Evolutionary conservation across 2,113 vertebrate species (phyloP).

Genomic region (Lucifuga dentata): DNA sequence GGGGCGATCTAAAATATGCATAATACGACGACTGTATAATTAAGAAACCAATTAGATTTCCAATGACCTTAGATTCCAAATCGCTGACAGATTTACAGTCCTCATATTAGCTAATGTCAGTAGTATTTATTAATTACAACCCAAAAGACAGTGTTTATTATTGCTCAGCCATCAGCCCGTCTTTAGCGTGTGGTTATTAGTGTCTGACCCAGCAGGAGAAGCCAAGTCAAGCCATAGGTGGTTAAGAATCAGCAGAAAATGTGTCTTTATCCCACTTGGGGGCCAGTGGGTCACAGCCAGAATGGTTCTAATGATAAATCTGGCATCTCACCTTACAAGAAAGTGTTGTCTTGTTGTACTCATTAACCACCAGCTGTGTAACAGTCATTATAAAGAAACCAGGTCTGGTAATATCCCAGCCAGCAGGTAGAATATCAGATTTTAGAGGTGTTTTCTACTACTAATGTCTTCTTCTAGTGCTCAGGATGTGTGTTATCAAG

Average conservation of each 20-base stretch:
- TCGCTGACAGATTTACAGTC: background rate
- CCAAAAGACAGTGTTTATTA: constrained; percentile 12
- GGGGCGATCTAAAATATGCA: no score
- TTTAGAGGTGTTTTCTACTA: no score
- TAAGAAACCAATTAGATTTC: background rate
- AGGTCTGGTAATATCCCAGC: constrained; percentile 3
- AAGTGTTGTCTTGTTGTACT: constrained; percentile 10
- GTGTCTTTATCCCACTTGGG: no score
- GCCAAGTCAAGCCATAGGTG: constrained; percentile 47
- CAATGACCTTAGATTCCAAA: background rate
- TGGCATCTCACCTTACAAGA: constrained; percentile 5
- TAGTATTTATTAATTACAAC: background rate
- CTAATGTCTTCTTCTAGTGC: no score
- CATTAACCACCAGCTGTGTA: constrained; percentile 15
- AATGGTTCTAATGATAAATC: constrained; percentile 25
- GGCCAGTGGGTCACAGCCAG: constrained; percentile 38
- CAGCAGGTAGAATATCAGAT: constrained; percentile 6
- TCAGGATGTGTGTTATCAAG: no score
- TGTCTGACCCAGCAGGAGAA: constrained; percentile 43
- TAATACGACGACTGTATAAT: no score
- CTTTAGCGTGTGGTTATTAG: constrained; percentile 26
- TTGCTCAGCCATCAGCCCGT: constrained; percentile 29
- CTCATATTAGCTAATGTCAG: no score
- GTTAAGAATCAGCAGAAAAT: constrained; percentile 52
- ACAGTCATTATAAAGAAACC: constrained; percentile 23